These are phyloP conservation scores for Aphodius sticticus DNA, from an alignment of 2,888 invertebrate species.

Conservation along the genomic window DNA sequence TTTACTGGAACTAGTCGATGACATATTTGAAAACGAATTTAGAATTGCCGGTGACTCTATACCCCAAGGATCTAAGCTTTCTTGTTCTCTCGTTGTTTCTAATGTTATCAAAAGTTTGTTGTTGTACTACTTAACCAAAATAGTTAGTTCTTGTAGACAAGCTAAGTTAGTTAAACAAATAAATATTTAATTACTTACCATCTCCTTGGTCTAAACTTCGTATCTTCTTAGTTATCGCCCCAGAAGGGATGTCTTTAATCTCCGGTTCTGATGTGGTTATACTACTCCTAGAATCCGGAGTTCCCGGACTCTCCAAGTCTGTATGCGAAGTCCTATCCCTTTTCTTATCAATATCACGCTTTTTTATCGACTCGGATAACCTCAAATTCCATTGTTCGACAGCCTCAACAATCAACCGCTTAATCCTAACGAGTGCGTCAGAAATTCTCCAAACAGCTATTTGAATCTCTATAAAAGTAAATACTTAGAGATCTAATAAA, in stretches of 20 bases:
- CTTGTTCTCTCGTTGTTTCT: not conserved
- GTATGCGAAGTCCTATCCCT: slow-evolving; percentile 46
- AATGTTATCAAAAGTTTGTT: not conserved
- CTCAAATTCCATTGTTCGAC: slow-evolving; percentile 75
- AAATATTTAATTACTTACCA: slow-evolving; percentile 48
- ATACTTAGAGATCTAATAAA: not conserved
- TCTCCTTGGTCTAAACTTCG: slow-evolving; percentile 59
- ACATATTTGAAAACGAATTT: not conserved
- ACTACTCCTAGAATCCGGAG: slow-evolving; percentile 38
- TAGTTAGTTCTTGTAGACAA: not conserved
- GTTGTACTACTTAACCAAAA: not conserved
- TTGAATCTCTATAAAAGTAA: slow-evolving; percentile 49
- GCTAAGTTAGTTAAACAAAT: not conserved
- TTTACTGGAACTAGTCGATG: not conserved
- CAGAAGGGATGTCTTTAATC: slow-evolving; percentile 32
- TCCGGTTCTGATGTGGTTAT: slow-evolving; percentile 51
- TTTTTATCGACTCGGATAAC: slow-evolving; percentile 58
- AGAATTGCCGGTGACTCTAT: not conserved
- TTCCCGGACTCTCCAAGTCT: slow-evolving; percentile 49
- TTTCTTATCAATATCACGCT: slow-evolving; percentile 55
- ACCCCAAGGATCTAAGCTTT: not conserved
- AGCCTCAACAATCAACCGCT: slow-evolving; percentile 73
- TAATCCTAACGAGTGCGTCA: slow-evolving; percentile 71
- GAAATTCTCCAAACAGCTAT: slow-evolving; percentile 63
- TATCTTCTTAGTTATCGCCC: slow-evolving; percentile 60